These are phyloP conservation scores for Tauraco hartlaubi DNA, from an alignment of 2,797 vertebrate genomes.

Conservation along the genomic window DNA sequence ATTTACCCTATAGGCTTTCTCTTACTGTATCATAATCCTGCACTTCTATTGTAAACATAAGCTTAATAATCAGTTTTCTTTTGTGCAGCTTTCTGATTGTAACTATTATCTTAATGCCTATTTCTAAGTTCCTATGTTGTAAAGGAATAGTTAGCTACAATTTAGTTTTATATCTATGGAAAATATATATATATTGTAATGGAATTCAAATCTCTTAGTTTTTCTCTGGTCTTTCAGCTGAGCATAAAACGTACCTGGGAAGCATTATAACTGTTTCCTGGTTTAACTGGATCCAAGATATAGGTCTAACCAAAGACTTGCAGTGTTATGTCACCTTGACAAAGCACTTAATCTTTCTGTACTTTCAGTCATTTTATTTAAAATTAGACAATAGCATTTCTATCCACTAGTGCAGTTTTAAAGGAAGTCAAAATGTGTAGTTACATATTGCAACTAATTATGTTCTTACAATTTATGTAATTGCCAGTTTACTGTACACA, in stretches of 20 bases:
- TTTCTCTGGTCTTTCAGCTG: background rate
- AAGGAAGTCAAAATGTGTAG: background rate
- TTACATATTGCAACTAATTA: background rate
- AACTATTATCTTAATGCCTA: background rate
- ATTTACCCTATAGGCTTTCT: background rate
- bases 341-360: background rate
- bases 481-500: background rate
- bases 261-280: background rate
- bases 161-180: background rate
- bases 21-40: background rate
- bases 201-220: background rate
- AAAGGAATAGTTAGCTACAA: background rate
- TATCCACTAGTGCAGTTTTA: background rate
- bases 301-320: background rate
- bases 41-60: background rate
- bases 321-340: background rate
- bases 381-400: background rate
- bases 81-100: background rate
- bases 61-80: background rate
- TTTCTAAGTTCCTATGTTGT: background rate
- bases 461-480: background rate
- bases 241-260: background rate
- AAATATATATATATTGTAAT: background rate
- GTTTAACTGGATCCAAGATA: background rate
- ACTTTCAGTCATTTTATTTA: background rate